These are phyloP conservation scores for Tridacna gigas DNA, from an alignment of 2,888 invertebrate genomes.

Conservation along the genomic window DNA sequence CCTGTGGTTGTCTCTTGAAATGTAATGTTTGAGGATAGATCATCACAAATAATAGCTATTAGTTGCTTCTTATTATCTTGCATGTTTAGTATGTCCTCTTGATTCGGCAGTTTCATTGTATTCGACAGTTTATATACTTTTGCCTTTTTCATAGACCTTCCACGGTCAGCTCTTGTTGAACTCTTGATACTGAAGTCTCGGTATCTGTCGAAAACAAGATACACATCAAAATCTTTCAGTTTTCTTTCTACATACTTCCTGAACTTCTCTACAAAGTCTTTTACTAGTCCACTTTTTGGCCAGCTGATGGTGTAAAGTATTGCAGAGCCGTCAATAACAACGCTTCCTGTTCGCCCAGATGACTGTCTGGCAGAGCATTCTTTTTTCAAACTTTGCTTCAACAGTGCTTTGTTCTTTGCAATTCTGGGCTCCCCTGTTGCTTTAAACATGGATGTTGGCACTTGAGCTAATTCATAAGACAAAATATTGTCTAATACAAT, in stretches of 20 bases:
- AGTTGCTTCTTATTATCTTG: no score
- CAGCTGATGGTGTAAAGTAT: not conserved
- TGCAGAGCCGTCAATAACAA: not conserved
- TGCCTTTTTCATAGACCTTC: not conserved
- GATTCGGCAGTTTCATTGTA: not conserved
- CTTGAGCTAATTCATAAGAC: not conserved
- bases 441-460: not conserved
- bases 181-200: no score
- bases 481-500: conserved; percentile 16
- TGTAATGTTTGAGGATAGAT: not conserved
- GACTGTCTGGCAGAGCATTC: not conserved
- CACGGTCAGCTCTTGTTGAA: not conserved
- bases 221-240: no score
- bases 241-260: no score
- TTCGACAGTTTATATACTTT: not conserved
- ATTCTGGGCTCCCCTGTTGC: not conserved
- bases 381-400: not conserved
- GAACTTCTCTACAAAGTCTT: not conserved
- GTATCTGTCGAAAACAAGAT: no score
- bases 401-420: not conserved
- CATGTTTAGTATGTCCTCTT: not conserved
- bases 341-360: not conserved
- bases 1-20: not conserved
- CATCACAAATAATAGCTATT: no score
- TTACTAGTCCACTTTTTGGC: not conserved